phyloP scores from a whole-genome alignment of 2,888 invertebrate genomes.

The Philereme vetulata region DNA sequence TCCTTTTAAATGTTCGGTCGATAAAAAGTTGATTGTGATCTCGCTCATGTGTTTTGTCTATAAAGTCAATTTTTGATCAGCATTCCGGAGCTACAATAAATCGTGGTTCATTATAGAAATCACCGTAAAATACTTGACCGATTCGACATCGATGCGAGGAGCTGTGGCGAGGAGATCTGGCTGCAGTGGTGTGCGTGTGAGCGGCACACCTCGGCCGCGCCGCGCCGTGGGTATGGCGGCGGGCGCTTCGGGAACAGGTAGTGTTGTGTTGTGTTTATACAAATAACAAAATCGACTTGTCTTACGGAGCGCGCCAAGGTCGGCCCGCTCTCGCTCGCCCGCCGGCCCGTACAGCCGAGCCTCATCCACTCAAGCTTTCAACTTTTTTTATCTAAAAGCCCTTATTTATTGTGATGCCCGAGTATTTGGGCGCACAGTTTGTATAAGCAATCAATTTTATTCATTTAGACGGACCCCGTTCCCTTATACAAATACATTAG shows the following conservation, averaged over 20 bases:
- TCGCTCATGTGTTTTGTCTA: slow-evolving; percentile 67
- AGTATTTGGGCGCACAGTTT: slow-evolving; percentile 83
- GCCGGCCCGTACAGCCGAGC: slow-evolving; percentile 45
- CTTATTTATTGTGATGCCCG: slow-evolving; percentile 81
- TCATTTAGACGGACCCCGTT: slow-evolving; percentile 80
- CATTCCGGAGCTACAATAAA: slow-evolving; percentile 72
- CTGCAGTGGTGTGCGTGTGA: slow-evolving; percentile 43
- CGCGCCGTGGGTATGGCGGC: slow-evolving; percentile 39
- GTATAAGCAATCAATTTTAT: slow-evolving; percentile 84
- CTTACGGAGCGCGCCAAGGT: slow-evolving; percentile 78
- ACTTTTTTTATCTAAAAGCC: slow-evolving; percentile 71
- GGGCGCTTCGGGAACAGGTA: slow-evolving; percentile 67
- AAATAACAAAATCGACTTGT: slow-evolving; percentile 83
- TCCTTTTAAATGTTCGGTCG: slow-evolving; percentile 54
- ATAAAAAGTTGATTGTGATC: slow-evolving; percentile 64
- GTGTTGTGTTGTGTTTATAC: slow-evolving; percentile 83
- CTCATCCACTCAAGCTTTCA: slow-evolving; percentile 63
- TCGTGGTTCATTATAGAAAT: slow-evolving; percentile 79
- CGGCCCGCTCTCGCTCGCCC: slow-evolving; percentile 58
- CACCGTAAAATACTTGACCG: slow-evolving; percentile 77
- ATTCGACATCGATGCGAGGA: slow-evolving; percentile 65
- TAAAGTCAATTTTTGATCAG: slow-evolving; percentile 67
- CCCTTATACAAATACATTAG: slow-evolving; percentile 77
- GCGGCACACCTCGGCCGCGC: slow-evolving; percentile 47
- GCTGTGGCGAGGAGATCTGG: slow-evolving; percentile 35